A percentile compares a stretch with the other conserved stretches of the same genome.
Conservation (phyloP, 2,888 invertebrate genomes). For the Sturmia bella region DNA sequence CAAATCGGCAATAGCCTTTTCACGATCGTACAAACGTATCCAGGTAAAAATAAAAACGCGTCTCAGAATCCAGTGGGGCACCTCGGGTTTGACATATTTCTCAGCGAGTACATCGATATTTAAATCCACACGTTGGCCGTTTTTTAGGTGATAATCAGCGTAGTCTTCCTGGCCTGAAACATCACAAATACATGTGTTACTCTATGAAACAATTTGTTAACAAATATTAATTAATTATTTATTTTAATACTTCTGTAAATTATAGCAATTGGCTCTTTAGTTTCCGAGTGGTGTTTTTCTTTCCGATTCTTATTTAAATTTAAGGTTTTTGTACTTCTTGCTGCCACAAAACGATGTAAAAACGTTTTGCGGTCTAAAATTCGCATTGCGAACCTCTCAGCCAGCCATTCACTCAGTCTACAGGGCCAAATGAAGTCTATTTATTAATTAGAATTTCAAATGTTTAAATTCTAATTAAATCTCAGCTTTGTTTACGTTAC, state of each 20-base stretch:
- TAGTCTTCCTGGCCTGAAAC: constrained; percentile 68
- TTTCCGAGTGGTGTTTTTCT: not conserved
- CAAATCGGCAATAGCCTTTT: constrained; percentile 88
- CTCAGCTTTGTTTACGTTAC: not conserved
- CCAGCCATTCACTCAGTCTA: constrained; percentile 1
- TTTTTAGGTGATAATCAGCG: constrained; percentile 70
- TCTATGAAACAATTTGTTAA: not conserved
- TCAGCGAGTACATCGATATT: constrained; percentile 71
- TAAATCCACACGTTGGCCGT: constrained; percentile 67
- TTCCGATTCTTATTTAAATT: constrained; percentile 16
- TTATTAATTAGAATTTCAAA: constrained; percentile 25
- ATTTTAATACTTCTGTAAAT: constrained; percentile 49
- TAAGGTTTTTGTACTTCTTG: constrained; percentile 27
- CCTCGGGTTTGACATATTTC: constrained; percentile 74
- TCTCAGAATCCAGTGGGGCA: constrained; percentile 76
- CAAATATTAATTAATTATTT: not conserved
- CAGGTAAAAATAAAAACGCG: constrained; percentile 85
- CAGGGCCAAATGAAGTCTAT: constrained; percentile 36
- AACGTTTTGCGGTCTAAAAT: constrained; percentile 17
- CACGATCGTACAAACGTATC: constrained; percentile 87
- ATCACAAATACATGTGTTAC: not conserved
- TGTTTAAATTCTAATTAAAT: not conserved
- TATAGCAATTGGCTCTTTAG: constrained; percentile 48
- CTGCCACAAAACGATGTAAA: constrained; percentile 14
- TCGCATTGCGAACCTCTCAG: constrained; percentile 39